Evolutionary conservation across 2,113 vertebrate species (phyloP).

Genomic region (Brachyhypopomus gauderio): DNA sequence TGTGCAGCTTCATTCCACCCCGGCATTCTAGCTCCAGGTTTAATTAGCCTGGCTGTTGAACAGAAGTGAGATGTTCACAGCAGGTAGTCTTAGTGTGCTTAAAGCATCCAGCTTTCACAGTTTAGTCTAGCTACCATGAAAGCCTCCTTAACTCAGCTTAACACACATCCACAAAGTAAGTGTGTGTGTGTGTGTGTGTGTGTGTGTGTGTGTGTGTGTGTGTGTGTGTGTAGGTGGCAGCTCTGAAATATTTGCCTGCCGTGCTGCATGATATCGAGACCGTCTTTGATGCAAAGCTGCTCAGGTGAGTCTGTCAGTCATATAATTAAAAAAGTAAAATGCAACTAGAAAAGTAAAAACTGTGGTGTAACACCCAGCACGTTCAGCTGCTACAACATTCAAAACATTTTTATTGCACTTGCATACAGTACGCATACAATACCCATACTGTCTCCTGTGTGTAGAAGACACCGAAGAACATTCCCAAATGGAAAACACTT

Average conservation of each 20-base stretch:
- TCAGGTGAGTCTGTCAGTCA: conserved; percentile 79
- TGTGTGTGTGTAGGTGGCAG: conserved; percentile 83
- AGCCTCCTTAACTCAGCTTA: conserved; percentile 11
- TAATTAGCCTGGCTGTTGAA: conserved; percentile 12
- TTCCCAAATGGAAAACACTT: background rate
- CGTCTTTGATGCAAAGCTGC: conserved; percentile 91
- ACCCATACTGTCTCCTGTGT: background rate
- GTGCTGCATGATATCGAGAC: conserved; percentile 94
- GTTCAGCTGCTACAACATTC: conserved; percentile 1
- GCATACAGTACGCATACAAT: background rate
- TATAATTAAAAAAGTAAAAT: conserved; percentile 7
- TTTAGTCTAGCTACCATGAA: conserved; percentile 5
- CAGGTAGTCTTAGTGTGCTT: conserved; percentile 15
- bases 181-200: conserved; percentile 9
- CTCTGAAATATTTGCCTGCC: conserved; percentile 94
- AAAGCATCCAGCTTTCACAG: background rate
- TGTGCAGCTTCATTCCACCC: background rate
- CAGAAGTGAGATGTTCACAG: conserved; percentile 11
- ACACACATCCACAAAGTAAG: conserved; percentile 14
- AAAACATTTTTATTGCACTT: background rate
- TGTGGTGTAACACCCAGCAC: background rate
- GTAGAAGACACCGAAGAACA: background rate
- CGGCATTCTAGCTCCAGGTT: background rate
- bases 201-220: conserved; percentile 28
- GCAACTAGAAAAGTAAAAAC: background rate